phyloP scores from a whole-genome alignment of 2,113 vertebrate genomes.

The Phasianus colchicus region DNA sequence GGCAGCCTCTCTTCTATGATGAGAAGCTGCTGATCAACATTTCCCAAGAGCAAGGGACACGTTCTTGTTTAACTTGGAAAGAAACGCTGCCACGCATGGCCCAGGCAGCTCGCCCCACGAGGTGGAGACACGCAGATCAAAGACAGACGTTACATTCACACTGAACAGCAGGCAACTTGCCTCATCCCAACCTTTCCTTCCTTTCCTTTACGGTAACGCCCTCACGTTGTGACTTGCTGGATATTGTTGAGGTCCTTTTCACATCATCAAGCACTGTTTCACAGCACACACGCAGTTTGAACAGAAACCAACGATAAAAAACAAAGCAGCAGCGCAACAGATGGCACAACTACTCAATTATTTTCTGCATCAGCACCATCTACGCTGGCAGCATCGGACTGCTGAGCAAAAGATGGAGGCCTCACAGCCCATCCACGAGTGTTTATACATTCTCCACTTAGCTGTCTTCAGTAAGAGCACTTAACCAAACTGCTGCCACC shows the following conservation, averaged over 20 bases:
- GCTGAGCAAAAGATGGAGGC: not conserved
- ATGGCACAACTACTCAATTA: not conserved
- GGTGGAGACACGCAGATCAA: not conserved
- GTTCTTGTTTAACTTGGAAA: not conserved
- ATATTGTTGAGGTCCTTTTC: not conserved
- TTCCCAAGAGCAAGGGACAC: not conserved
- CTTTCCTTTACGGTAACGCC: not conserved
- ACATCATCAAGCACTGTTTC: not conserved
- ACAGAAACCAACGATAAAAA: not conserved
- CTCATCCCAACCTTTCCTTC: not conserved
- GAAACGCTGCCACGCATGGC: not conserved
- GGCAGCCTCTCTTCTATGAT: not conserved
- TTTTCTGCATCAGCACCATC: not conserved
- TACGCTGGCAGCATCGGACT: not conserved
- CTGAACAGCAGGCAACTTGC: not conserved
- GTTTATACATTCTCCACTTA: not conserved
- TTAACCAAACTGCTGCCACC: rapidly evolving
- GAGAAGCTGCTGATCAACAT: not conserved
- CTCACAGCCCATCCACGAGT: rapidly evolving
- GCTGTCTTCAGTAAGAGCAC: rapidly evolving
- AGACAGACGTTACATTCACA: not conserved
- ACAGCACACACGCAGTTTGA: not conserved
- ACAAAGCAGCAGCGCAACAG: not conserved
- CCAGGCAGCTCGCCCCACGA: not conserved
- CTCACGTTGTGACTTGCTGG: not conserved